Evolutionary conservation across 2,113 vertebrate genomes (phyloP), one percentile per base, ranked within the genome.

Genomic region (Dicerorhinus sumatrensis): DNA sequence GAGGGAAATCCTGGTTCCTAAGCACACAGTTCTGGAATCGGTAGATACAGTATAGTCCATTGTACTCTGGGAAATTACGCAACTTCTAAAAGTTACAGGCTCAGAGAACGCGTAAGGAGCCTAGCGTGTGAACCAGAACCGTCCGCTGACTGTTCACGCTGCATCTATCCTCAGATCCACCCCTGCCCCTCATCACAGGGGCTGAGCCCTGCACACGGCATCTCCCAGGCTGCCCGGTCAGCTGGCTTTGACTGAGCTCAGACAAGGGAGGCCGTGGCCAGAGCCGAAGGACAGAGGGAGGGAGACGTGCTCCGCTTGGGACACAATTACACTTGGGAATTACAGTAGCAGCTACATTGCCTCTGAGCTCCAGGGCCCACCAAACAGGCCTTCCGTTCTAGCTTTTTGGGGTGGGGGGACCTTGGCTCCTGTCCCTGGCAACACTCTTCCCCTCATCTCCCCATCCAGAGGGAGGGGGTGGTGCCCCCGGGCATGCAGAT

Each of bases 41-140:
- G 1, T 18, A 23, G 16, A n/a, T 6, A 13, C 70, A 31, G 14
- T 23, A 8, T 14, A 60, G 86, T 42, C 5, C 36, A 9, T 14
- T 10, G 3, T 10, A 0, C 36, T 33, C 54, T 6, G 27, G 13
- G 8, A 8, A 9, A 14, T 23, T 3, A 3, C 20, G 6, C 42
- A 8, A 5, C 10, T 13, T 39, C 67, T 20, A 2, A 9, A 12
- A 4, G n/a, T 4, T 33, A 1, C 27, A 5, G 14, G 2, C 11
- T 6, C 69, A 88, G 27, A 70, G 63, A 14, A 31, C 0, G 27
- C 1, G 2, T 5, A 3, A 21, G 54, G 85, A 6, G 54, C 67
- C 2, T 2, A 4, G 27, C 10, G 5, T 8, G 4, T 13, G 51
- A 18, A 13, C 36, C 9, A 23, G n/a, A 27, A 42, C 6, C 23